Conservation (phyloP, 1,140 invertebrate genomes). For the Stegodyphus mimosarum region DNA sequence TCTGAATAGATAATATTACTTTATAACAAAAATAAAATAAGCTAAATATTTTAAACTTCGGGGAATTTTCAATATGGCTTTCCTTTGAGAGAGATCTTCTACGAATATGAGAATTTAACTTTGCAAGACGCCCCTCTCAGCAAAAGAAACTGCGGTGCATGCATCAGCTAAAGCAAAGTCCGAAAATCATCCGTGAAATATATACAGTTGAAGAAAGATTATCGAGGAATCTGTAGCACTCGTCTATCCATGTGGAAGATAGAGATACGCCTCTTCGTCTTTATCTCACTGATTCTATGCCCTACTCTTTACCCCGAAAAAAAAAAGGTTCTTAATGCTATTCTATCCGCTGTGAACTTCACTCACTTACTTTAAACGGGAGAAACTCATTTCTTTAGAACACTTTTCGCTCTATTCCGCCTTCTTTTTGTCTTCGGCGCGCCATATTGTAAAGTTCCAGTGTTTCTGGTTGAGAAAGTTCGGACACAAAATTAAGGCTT, state of each 20-base stretch:
- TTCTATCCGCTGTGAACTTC: slow-evolving; percentile 48
- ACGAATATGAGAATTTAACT: slow-evolving; percentile 13
- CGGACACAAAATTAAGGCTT: slow-evolving; percentile 44
- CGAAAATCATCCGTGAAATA: slow-evolving; percentile 59
- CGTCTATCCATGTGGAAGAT: slow-evolving; percentile 39
- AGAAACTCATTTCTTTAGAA: slow-evolving; percentile 49
- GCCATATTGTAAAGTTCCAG: slow-evolving; percentile 46
- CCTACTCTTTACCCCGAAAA: slow-evolving; percentile 35
- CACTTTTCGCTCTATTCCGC: neutral
- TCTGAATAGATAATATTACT: no score
- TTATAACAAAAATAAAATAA: no score
- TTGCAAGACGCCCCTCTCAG: slow-evolving; percentile 7
- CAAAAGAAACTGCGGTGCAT: slow-evolving; percentile 39
- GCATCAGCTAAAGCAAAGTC: slow-evolving; percentile 57
- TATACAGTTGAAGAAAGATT: slow-evolving; percentile 59
- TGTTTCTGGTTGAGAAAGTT: slow-evolving; percentile 18
- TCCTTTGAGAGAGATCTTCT: neutral
- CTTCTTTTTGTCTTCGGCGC: slow-evolving; percentile 2
- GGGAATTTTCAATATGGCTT: no score
- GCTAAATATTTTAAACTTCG: no score
- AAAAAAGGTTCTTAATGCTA: slow-evolving; percentile 53
- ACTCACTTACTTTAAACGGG: slow-evolving; percentile 34
- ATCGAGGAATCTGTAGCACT: slow-evolving; percentile 52
- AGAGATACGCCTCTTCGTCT: slow-evolving; percentile 52
- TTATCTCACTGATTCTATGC: slow-evolving; percentile 47